These are phyloP conservation scores for Diabrotica balteata DNA, from an alignment of 2,888 invertebrate species.

Conservation along the genomic window DNA sequence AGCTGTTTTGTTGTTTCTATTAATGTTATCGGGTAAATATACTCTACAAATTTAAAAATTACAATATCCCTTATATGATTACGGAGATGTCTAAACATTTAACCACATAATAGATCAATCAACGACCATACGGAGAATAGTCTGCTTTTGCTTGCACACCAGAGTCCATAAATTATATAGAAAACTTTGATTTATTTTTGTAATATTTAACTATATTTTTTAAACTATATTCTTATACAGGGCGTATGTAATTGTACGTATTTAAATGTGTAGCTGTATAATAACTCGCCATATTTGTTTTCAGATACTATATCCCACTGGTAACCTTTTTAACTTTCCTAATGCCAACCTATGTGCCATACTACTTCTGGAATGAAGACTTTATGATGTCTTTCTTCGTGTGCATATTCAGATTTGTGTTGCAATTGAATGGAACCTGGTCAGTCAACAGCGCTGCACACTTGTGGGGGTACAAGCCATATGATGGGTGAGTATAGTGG, in stretches of 20 bases:
- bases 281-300: background rate
- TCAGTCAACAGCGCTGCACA: conserved; percentile 89
- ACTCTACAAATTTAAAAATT: no score
- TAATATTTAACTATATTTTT: background rate
- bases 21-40: no score
- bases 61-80: no score
- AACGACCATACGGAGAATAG: no score
- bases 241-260: background rate
- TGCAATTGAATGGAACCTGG: conserved; percentile 86
- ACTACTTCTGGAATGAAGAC: conserved; percentile 79
- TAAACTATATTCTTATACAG: background rate
- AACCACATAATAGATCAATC: no score
- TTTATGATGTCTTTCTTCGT: conserved; percentile 73
- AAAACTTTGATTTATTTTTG: no score
- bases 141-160: no score
- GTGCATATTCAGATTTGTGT: conserved; percentile 77
- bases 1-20: no score
- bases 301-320: conserved; percentile 70
- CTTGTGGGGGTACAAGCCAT: conserved; percentile 77
- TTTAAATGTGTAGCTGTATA: background rate
- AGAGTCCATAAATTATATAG: no score
- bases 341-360: conserved; percentile 77
- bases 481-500: conserved; percentile 67
- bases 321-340: conserved; percentile 79
- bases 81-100: no score